phyloP scores from a whole-genome alignment of 2,797 vertebrate genomes.

The Vespertilio murinus region DNA sequence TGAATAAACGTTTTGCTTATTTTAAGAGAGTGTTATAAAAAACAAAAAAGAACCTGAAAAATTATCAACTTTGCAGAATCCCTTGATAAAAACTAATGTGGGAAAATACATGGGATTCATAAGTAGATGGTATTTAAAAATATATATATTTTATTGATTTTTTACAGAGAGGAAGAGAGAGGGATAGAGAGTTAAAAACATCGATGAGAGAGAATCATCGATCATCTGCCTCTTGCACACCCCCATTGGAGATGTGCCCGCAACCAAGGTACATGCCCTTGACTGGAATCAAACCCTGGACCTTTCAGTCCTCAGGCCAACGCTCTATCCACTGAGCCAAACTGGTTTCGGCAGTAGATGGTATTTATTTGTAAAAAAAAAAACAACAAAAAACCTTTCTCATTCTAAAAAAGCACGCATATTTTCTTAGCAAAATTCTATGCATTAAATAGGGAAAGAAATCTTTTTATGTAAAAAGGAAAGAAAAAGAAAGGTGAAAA shows the following conservation, averaged over 20 bases:
- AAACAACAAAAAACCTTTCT: background rate
- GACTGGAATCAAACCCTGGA: too few relatives aligned
- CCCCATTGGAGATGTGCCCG: too few relatives aligned
- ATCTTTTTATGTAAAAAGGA: background rate
- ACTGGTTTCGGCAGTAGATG: too few relatives aligned
- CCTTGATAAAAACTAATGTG: background rate
- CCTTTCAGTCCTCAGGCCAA: too few relatives aligned
- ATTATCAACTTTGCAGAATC: background rate
- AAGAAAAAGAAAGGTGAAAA: background rate
- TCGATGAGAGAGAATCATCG: too few relatives aligned
- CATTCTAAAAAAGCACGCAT: background rate
- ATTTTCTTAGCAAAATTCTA: constrained; percentile 3
- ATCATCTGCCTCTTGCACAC: too few relatives aligned
- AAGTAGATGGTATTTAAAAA: background rate
- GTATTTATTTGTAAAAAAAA: background rate
- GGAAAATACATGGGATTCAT: constrained; percentile 21
- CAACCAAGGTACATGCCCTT: too few relatives aligned
- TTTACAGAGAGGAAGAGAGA: too few relatives aligned
- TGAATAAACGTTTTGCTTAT: constrained; percentile 57
- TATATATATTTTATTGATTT: too few relatives aligned
- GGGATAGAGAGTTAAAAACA: too few relatives aligned
- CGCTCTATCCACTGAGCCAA: too few relatives aligned
- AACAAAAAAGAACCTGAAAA: background rate
- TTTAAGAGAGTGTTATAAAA: background rate
- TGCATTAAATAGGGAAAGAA: background rate